phyloP scores from a whole-genome alignment of 1,140 invertebrate genomes.

The Tyrophagus putrescentiae region DNA sequence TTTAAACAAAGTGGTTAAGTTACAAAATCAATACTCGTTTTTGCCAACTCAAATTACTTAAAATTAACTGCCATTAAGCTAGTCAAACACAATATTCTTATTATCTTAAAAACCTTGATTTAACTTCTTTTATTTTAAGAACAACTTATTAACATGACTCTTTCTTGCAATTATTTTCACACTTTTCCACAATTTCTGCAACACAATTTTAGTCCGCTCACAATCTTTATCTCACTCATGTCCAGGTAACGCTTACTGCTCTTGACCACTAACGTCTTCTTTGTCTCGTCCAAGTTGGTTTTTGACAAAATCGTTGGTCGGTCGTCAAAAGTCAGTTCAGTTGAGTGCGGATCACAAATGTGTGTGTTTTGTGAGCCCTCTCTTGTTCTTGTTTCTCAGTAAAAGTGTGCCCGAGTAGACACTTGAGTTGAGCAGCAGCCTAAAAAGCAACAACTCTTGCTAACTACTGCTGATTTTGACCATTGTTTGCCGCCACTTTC shows the following conservation, averaged over 20 bases:
- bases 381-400: too few species aligned
- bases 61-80: too few species aligned
- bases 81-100: neutral
- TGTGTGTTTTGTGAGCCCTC: too few species aligned
- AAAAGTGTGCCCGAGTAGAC: neutral
- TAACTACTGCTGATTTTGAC: neutral
- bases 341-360: too few species aligned
- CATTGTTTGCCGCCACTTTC: neutral
- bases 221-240: constrained; percentile 10
- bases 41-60: too few species aligned
- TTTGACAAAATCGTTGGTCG: too few species aligned
- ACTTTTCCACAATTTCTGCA: constrained; percentile 4
- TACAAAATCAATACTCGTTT: neutral
- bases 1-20: neutral
- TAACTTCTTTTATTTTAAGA: neutral
- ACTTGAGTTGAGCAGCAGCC: neutral
- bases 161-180: constrained; percentile 1
- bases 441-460: neutral
- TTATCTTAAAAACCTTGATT: neutral
- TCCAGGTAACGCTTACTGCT: neutral
- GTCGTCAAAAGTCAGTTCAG: too few species aligned
- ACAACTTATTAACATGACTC: neutral
- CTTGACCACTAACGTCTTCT: constrained; percentile 23
- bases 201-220: constrained; percentile 6
- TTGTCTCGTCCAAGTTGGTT: constrained; percentile 36